phyloP scores from a whole-genome alignment of 1,140 invertebrate genomes.

The Nasonia giraulti region DNA sequence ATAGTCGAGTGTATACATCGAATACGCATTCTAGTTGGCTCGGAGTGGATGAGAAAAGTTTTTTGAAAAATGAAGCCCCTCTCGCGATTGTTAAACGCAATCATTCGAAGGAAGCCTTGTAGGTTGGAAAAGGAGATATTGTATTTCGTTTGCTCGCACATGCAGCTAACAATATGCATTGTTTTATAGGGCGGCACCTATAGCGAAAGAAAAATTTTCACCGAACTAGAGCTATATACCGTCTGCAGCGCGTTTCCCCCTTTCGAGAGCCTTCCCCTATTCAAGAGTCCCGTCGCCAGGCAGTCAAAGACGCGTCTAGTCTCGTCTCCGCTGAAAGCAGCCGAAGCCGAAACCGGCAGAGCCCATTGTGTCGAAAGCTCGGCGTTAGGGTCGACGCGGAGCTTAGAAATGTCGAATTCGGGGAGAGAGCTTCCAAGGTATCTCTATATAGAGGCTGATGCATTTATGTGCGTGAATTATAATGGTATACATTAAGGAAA shows the following conservation, averaged over 20 bases:
- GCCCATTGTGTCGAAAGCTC: neutral
- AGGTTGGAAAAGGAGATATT: neutral
- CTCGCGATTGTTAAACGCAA: neutral
- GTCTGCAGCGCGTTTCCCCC: neutral
- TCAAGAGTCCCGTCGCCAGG: neutral
- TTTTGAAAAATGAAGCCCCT: neutral
- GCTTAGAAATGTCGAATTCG: neutral
- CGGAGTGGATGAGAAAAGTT: neutral
- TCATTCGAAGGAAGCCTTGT: neutral
- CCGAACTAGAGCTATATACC: neutral
- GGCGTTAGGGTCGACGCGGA: neutral
- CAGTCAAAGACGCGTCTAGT: neutral
- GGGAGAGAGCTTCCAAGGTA: neutral
- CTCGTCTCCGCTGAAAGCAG: neutral
- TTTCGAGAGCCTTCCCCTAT: neutral
- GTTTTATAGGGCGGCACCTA: too few relatives aligned
- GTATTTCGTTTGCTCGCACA: neutral
- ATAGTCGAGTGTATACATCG: neutral
- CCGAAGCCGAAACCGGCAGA: neutral
- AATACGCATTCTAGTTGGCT: neutral
- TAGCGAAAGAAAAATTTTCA: neutral
- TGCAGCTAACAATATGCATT: neutral
- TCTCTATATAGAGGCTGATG: too few relatives aligned
- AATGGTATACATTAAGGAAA: neutral
- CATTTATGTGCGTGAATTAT: neutral